phyloP scores from a whole-genome alignment of 2,797 vertebrate genomes.

The Perodicticus potto region DNA sequence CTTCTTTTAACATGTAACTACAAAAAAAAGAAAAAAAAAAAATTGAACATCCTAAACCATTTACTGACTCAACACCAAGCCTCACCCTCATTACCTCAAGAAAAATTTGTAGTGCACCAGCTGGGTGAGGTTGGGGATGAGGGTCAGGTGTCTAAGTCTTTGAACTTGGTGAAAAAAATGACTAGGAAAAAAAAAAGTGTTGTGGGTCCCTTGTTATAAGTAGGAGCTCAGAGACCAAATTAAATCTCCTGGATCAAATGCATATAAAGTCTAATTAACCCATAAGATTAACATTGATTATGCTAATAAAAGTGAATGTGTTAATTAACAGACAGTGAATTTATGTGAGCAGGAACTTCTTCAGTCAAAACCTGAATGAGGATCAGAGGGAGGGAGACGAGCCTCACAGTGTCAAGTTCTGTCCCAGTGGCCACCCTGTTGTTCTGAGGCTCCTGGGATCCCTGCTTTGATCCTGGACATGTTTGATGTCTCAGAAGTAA shows the following conservation, averaged over 20 bases:
- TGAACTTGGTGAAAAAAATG: background rate
- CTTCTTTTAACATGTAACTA: background rate
- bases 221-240: conserved; percentile 68
- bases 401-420: background rate
- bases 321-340: conserved; percentile 76
- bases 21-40: accelerated
- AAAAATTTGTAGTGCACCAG: background rate
- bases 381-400: background rate
- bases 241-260: conserved; percentile 69
- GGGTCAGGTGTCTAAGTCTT: accelerated
- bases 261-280: conserved; percentile 83
- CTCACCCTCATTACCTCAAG: background rate
- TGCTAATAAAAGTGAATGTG: conserved; percentile 79
- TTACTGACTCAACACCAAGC: background rate
- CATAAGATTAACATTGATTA: conserved; percentile 81
- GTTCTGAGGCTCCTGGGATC: background rate
- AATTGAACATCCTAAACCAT: background rate
- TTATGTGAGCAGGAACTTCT: conserved; percentile 72
- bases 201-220: background rate
- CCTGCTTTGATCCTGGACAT: background rate
- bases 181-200: background rate
- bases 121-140: background rate
- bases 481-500: background rate
- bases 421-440: background rate
- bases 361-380: background rate